A percentile compares a stretch with the other conserved stretches of the same genome.
Conservation (phyloP, 2,888 invertebrate genomes). For the Apotomis capreana region DNA sequence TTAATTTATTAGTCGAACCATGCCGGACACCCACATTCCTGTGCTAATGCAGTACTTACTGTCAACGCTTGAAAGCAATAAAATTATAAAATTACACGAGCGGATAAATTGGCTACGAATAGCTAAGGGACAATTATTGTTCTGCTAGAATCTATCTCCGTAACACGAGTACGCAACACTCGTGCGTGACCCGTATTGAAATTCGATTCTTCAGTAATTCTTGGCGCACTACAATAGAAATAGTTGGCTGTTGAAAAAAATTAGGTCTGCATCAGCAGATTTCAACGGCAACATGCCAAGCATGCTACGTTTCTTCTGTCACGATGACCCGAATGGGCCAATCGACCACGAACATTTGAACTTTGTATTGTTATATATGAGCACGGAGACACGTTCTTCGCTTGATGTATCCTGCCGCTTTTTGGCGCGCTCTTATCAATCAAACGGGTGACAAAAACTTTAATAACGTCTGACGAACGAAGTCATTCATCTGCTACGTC, state of each 20-base stretch:
- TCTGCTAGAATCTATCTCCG: constrained; percentile 13
- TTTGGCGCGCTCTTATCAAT: constrained; percentile 13
- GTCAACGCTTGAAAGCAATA: background rate
- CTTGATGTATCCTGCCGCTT: constrained; percentile 1
- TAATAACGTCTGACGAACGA: constrained; percentile 1
- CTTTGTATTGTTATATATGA: constrained; percentile 3
- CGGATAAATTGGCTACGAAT: background rate
- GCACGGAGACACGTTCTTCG: background rate
- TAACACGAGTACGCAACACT: constrained; percentile 12
- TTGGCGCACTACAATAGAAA: constrained; percentile 63
- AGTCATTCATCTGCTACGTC: constrained; percentile 9
- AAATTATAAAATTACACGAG: background rate
- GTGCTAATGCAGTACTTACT: background rate
- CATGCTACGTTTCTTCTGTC: background rate
- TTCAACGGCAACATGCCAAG: constrained; percentile 63
- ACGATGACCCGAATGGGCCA: background rate
- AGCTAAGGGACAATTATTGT: background rate
- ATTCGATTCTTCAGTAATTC: constrained; percentile 51
- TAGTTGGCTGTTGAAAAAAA: constrained; percentile 66
- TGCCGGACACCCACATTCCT: background rate
- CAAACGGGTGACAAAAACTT: background rate
- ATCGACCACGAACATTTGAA: background rate
- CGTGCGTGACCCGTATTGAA: constrained; percentile 30
- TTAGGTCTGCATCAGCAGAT: constrained; percentile 62
- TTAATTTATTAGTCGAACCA: background rate